Evolutionary conservation across 2,113 vertebrate genomes (phyloP).

Genomic region (Cricetomys ansorgei): DNA sequence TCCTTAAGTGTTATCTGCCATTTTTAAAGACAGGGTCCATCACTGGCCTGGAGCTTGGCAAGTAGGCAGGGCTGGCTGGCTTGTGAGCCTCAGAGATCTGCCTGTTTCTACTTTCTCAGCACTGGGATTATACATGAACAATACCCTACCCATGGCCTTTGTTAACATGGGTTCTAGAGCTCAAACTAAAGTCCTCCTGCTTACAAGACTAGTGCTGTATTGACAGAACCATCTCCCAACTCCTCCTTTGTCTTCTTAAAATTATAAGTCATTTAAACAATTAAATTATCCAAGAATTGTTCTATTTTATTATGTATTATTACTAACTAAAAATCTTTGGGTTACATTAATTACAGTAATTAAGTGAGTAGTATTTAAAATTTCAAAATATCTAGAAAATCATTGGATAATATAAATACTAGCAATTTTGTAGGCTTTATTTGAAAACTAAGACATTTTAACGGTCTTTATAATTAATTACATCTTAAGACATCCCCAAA

Average conservation of each 20-base stretch:
- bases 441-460: slow-evolving; percentile 35
- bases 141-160: neutral
- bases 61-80: neutral
- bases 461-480: neutral
- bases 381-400: neutral
- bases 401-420: neutral
- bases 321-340: neutral
- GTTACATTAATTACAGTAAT: neutral
- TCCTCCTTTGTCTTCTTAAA: neutral
- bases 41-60: neutral
- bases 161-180: neutral
- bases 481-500: slow-evolving; percentile 31
- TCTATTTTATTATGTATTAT: neutral
- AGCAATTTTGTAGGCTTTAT: neutral
- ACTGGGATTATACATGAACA: neutral
- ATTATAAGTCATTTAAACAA: neutral
- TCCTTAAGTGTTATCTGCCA: neutral
- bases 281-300: neutral
- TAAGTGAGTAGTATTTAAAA: neutral
- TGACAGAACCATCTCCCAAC: neutral
- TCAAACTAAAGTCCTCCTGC: neutral
- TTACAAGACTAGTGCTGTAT: neutral
- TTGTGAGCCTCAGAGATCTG: neutral
- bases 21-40: neutral
- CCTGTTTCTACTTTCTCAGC: neutral